These are phyloP conservation scores for Aplysina aerophoba DNA, from an alignment of 37 sponge, comb jelly and placozoan genomes.

Conservation along the genomic window DNA sequence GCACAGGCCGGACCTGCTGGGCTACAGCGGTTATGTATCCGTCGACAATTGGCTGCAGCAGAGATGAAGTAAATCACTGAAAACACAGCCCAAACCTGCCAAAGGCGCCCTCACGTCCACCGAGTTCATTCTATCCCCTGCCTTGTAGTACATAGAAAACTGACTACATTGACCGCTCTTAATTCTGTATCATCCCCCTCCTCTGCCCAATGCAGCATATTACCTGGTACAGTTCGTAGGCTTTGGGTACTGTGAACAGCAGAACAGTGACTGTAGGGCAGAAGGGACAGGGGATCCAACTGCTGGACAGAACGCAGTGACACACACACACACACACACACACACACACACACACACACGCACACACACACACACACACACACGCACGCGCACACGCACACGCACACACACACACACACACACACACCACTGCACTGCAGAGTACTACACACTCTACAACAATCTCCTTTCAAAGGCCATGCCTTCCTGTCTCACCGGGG, in stretches of 20 bases:
- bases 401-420: neutral
- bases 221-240: conserved; percentile 31
- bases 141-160: conserved; percentile 4
- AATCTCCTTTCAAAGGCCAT: too few relatives aligned
- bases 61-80: too few relatives aligned
- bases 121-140: too few relatives aligned
- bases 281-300: neutral
- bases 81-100: too few relatives aligned
- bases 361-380: neutral
- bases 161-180: neutral
- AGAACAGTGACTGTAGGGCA: neutral
- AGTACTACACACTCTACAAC: neutral
- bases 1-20: too few relatives aligned
- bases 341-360: neutral
- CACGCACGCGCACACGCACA: neutral
- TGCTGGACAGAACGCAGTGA: neutral
- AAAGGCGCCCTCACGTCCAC: too few relatives aligned
- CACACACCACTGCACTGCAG: neutral
- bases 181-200: too few relatives aligned
- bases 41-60: too few relatives aligned
- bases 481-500: too few relatives aligned
- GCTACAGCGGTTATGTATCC: too few relatives aligned
- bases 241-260: conserved; percentile 26
- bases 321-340: conserved; percentile 1
- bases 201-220: neutral